A percentile compares a stretch with the other conserved stretches of the same genome.
Conservation (phyloP, 1,140 invertebrate genomes). For the Arctopsyche grandis region DNA sequence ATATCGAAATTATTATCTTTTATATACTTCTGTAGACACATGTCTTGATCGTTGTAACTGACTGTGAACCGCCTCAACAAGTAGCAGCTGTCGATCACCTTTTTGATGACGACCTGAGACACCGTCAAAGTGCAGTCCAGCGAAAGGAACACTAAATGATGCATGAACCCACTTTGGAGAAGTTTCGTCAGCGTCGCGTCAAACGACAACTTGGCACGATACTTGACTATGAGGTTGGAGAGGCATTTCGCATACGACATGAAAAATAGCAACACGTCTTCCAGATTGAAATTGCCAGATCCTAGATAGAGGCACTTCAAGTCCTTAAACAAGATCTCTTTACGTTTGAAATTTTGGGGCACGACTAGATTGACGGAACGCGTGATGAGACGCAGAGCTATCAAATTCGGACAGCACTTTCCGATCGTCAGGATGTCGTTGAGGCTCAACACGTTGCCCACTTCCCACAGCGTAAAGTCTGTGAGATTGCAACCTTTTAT, state of each 20-base stretch:
- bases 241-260: constrained; percentile 59
- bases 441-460: constrained; percentile 60
- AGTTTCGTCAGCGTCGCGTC: constrained; percentile 59
- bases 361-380: constrained; percentile 60
- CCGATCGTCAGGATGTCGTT: constrained; percentile 61
- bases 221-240: constrained; percentile 61
- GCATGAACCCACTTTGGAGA: constrained; percentile 59
- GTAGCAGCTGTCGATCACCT: constrained; percentile 60
- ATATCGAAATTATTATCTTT: constrained; percentile 63
- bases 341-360: constrained; percentile 58
- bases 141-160: constrained; percentile 60
- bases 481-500: constrained; percentile 62
- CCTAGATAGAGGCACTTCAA: constrained; percentile 60
- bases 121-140: constrained; percentile 64
- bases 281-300: constrained; percentile 61
- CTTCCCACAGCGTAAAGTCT: constrained; percentile 64
- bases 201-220: constrained; percentile 60
- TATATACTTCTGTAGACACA: constrained; percentile 60
- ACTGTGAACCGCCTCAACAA: constrained; percentile 60
- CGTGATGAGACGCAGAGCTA: constrained; percentile 56
- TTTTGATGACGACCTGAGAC: constrained; percentile 59
- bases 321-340: constrained; percentile 57
- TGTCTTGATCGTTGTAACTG: constrained; percentile 58
- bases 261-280: constrained; percentile 61
- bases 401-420: not conserved